Percentiles rank a stretch among this genome's conserved stretches.
phyloP scores from a whole-genome alignment of 2,797 vertebrate genomes.

The Diplodus sargus region DNA sequence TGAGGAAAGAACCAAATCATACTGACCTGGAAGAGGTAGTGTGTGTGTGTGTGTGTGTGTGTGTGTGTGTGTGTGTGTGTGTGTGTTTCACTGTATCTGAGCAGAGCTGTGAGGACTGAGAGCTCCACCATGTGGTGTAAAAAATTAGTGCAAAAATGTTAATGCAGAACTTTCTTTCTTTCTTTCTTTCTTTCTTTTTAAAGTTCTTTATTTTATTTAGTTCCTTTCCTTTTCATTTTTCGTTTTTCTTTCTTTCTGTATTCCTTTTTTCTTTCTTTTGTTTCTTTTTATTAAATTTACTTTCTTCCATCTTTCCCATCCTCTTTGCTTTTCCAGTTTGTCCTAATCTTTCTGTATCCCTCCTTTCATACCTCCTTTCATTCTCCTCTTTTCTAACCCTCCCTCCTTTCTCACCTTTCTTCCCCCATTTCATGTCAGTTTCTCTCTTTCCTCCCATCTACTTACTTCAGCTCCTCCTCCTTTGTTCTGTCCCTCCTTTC shows the following conservation, averaged over 20 bases:
- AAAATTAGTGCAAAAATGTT: not conserved
- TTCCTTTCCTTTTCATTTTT: not conserved
- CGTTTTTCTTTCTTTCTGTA: not conserved
- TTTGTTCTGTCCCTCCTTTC: not conserved
- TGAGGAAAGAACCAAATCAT: not conserved
- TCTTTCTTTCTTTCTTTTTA: not conserved
- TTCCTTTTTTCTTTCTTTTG: not conserved
- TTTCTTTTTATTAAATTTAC: not conserved
- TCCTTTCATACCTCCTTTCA: too few species aligned
- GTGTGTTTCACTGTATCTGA: not conserved
- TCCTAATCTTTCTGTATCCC: too few species aligned
- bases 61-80: conserved; percentile 9
- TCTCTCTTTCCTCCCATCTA: not conserved
- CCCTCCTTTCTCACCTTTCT: not conserved
- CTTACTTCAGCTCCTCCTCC: not conserved
- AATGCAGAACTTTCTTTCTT: not conserved
- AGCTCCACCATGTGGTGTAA: conserved; percentile 56
- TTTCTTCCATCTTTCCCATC: not conserved
- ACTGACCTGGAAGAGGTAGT: too few species aligned
- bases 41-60: not conserved
- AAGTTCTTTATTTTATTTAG: not conserved
- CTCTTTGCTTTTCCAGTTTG: not conserved
- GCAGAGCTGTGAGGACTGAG: conserved; percentile 18
- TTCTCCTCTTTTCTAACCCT: not conserved
- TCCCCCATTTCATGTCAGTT: not conserved